Base-by-base conservation (phyloP, 2,888 invertebrate genomes). In the Agonopterix subpropinquella region DNA sequence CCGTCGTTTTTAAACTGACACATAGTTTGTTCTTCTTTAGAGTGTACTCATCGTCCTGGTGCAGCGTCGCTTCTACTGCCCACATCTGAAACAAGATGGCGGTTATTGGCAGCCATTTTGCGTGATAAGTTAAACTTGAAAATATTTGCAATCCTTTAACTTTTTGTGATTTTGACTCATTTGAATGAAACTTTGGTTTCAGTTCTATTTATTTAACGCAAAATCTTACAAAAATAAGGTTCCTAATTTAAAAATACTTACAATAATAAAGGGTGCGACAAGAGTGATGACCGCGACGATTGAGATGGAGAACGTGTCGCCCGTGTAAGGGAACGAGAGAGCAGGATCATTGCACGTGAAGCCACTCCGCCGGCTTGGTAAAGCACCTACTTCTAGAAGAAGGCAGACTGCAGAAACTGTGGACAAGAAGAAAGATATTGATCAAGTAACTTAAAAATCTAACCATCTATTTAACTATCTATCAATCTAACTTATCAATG, bases 311-410 rank as follows among this genome's bases (percentile, higher is more conserved):
- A 95, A 85, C 2, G 93, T 93, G 65, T 95, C 94, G 1, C 94
- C 94, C 0, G 74, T 78, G 70, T 90, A 93, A 53, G 90, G 90
- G 73, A 90, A 91, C 0, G 92, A 91, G 64, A 95, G 91, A 50
- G 89, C 89, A 5, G 92, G 92, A 69, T 95, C 95, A 63, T 91
- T 89, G 83, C 94, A 94, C 59, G 83, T 90, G 79, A 93, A 94
- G 8, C 94, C 94, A 47, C 90, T 82, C 50, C 87, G 89, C 15
- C 90, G 85, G 53, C 91, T 90, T 3, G 92, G 93, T 36, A 93
- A 72, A 15, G 90, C 81, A 0, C 93, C 93, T 37, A 91, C 89
- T 74, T 94, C 93, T 42, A 92, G 79, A 11, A 92, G 71, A 28
- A 88, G 79, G 61, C 93, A 80, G 64, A 91, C 72, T 57, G 90